Base-by-base conservation (phyloP, 2,888 invertebrate species). In the Caenorhabditis angaria region DNA sequence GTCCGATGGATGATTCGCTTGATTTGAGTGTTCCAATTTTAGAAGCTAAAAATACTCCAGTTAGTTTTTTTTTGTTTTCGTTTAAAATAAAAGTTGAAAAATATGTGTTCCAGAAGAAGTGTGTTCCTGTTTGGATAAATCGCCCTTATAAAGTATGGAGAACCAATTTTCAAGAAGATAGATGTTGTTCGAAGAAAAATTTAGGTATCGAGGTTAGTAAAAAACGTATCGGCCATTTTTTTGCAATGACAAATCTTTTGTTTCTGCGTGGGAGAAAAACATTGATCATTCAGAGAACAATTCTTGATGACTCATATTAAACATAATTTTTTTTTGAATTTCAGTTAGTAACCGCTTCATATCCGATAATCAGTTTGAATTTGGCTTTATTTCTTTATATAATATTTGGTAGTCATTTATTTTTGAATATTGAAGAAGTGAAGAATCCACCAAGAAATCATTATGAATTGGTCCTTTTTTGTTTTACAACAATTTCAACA, bases 401-500 rank as follows among this genome's bases (percentile, higher is more conserved):
- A 1, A 12, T 79, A 12, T 58, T 80, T 22, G 83, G 84, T 10
- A 69, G 68, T 6, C 48, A 70, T 6, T 29, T 82, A 1, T 81
- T 84, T 10, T 3, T 41, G 2, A 54, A 72, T 14, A 73, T 78
- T 57, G 54, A 56, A 10, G 58, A 64, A 20, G 61, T 68, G 2
- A 53, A 63, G 18, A 58, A 70, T 10, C 59, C n/a, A n/a, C n/a
- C n/a, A n/a, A n/a, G 58, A n/a, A 63, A 69, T 6, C 69, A 72
- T 50, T 51, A 67, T 10, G 71, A 78, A 29, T 51, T 61, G 10
- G 47, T 82, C 20, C 72, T 83, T 1, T 83, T 83, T 63, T 69
- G 77, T 10, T 78, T 80, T 56, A 82, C 82, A 0, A 81, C 82
- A 10, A 75, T 83, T 27, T 75, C 82, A 10, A 83, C 83, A 1